Conservation (phyloP, 2,888 invertebrate species). For the Campoletis raptor region DNA sequence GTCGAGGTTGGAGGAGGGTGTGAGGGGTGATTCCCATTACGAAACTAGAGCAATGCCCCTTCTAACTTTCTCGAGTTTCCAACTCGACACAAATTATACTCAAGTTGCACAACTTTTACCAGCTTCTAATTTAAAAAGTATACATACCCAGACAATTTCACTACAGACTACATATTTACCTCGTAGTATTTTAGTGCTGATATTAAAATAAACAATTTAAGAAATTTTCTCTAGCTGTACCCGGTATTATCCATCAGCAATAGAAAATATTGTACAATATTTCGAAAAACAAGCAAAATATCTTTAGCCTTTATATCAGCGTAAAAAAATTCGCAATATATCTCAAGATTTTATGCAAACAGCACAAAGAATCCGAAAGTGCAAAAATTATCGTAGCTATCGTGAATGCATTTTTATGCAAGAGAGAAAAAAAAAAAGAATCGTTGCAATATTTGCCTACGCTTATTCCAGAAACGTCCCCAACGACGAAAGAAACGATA, state of each 20-base stretch:
- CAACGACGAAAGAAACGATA: conserved; percentile 58
- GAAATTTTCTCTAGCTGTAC: neutral
- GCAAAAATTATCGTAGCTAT: neutral
- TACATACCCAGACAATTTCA: neutral
- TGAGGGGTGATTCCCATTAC: conserved; percentile 75
- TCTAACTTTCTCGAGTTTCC: conserved; percentile 57
- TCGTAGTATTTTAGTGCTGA: neutral
- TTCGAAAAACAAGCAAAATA: neutral
- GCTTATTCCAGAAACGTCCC: conserved; percentile 45
- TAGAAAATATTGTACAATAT: neutral
- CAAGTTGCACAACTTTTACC: conserved; percentile 39
- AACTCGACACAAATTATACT: conserved; percentile 49
- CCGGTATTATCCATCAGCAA: neutral
- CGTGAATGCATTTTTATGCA: conserved; percentile 2
- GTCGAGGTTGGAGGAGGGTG: conserved; percentile 76
- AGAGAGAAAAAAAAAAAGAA: conserved; percentile 14
- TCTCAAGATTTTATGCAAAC: neutral
- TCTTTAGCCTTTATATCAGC: neutral
- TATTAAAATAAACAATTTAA: neutral
- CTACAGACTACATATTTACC: neutral
- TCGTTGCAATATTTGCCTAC: conserved; percentile 50
- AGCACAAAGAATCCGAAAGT: neutral
- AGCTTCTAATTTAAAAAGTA: conserved; percentile 27
- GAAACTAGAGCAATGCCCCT: conserved; percentile 74
- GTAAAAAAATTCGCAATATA: neutral